Evolutionary conservation across 2,888 invertebrate genomes (phyloP).

Genomic region (Tiliacea citrago): DNA sequence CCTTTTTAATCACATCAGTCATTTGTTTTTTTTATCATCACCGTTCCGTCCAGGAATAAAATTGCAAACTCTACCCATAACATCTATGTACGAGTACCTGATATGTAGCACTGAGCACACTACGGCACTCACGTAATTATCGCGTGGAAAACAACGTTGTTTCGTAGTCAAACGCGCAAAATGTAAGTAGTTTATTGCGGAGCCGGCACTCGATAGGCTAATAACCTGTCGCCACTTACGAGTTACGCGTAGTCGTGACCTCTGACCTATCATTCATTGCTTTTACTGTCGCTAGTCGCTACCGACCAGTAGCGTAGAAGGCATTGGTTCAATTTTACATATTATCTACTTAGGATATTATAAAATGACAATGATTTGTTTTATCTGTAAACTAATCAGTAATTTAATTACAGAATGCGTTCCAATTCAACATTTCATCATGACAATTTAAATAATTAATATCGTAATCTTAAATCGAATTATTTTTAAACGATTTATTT

Average conservation of each 20-base stretch:
- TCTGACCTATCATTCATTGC: slow-evolving; percentile 59
- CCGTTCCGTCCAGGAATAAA: not conserved
- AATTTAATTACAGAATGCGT: slow-evolving; percentile 3
- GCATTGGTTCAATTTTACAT: slow-evolving; percentile 22
- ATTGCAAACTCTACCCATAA: not conserved
- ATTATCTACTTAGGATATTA: slow-evolving; percentile 17
- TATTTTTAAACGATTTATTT: not conserved
- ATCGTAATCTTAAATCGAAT: not conserved
- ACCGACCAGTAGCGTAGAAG: slow-evolving; percentile 12
- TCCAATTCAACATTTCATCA: not conserved
- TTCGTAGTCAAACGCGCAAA: slow-evolving; percentile 24
- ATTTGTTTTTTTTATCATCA: not conserved
- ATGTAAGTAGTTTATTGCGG: slow-evolving; percentile 44
- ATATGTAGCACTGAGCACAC: not conserved
- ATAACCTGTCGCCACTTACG: slow-evolving; percentile 62
- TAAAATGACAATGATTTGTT: slow-evolving; percentile 6
- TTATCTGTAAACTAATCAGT: slow-evolving; percentile 12
- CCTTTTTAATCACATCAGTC: not conserved
- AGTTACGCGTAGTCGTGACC: slow-evolving; percentile 59
- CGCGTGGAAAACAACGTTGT: slow-evolving; percentile 23
- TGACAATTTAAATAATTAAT: not conserved
- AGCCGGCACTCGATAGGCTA: slow-evolving; percentile 50
- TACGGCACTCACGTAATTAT: slow-evolving; percentile 1
- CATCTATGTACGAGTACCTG: too few species aligned
- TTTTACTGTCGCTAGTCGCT: slow-evolving; percentile 28